Conservation (phyloP, 2,797 vertebrate genomes). For the Benthosema pterotum region DNA sequence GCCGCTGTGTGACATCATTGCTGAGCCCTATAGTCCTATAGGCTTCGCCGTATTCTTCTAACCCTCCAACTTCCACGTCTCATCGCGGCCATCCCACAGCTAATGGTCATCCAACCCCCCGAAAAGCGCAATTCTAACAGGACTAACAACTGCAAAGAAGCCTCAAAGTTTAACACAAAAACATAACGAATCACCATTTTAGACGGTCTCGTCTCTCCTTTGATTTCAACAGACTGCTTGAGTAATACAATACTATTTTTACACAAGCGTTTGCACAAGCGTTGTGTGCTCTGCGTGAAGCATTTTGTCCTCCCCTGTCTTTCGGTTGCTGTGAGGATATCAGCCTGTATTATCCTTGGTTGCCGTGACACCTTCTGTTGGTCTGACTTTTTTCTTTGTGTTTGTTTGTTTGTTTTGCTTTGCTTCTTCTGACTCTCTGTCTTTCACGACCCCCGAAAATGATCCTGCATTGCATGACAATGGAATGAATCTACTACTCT, state of each 20-base stretch:
- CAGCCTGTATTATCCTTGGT: slow-evolving; percentile 42
- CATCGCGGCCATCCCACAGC: slow-evolving; percentile 46
- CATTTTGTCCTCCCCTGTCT: slow-evolving; percentile 13
- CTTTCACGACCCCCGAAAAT: slow-evolving; percentile 47
- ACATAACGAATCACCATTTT: slow-evolving; percentile 35
- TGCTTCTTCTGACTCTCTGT: slow-evolving; percentile 58
- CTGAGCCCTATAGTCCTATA: too few relatives aligned
- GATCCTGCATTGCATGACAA: slow-evolving; percentile 54
- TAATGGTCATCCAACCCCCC: slow-evolving; percentile 68
- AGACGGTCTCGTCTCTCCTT: slow-evolving; percentile 18
- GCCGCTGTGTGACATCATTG: too few relatives aligned
- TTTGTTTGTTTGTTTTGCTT: slow-evolving; percentile 51
- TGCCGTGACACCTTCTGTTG: slow-evolving; percentile 68
- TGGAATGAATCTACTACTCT: slow-evolving; percentile 50
- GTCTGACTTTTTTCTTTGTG: slow-evolving; percentile 26
- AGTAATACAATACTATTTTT: slow-evolving; percentile 39
- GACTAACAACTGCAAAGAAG: slow-evolving; percentile 42
- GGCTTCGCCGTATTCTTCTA: slow-evolving; percentile 36
- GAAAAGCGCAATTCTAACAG: slow-evolving; percentile 63
- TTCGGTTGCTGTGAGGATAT: slow-evolving; percentile 31
- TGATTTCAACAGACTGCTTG: slow-evolving; percentile 16
- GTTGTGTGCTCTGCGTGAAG: slow-evolving; percentile 40
- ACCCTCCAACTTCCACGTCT: slow-evolving; percentile 43
- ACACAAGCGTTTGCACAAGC: slow-evolving; percentile 6
- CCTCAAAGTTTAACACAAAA: slow-evolving; percentile 44